These are phyloP conservation scores for Drosophila mayri DNA, from an alignment of 1,140 invertebrate species.

Conservation along the genomic window DNA sequence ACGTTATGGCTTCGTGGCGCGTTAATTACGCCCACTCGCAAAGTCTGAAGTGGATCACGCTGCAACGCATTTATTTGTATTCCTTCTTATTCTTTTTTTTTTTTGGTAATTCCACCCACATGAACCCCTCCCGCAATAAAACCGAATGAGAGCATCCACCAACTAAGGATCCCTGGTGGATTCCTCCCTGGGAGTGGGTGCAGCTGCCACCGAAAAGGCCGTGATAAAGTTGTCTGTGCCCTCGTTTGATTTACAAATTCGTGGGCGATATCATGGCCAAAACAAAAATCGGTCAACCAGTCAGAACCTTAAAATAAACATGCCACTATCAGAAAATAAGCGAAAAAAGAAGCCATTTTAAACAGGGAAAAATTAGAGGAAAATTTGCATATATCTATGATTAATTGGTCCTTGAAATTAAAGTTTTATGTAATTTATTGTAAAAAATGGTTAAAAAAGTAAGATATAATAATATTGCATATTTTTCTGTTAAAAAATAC, in stretches of 20 bases:
- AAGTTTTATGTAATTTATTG: background rate
- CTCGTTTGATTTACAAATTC: conserved; percentile 60
- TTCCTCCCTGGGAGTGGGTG: conserved; percentile 50
- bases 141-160: conserved; percentile 32
- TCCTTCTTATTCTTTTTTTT: background rate
- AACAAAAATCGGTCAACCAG: conserved; percentile 10
- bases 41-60: conserved; percentile 14
- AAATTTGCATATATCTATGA: background rate
- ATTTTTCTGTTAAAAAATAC: background rate
- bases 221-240: conserved; percentile 58
- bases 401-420: background rate
- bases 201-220: conserved; percentile 60
- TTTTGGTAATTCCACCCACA: conserved; percentile 1
- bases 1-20: conserved; percentile 58
- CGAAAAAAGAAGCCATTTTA: background rate
- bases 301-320: conserved; percentile 3
- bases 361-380: background rate
- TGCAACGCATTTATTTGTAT: conserved; percentile 18
- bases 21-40: conserved; percentile 39
- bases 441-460: background rate
- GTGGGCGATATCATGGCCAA: conserved; percentile 18
- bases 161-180: conserved; percentile 20
- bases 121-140: conserved; percentile 27
- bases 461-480: background rate
- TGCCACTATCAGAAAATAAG: background rate